These are phyloP conservation scores for Clavelina lepadiformis DNA, from an alignment of 23 tunicate species.

Conservation along the genomic window DNA sequence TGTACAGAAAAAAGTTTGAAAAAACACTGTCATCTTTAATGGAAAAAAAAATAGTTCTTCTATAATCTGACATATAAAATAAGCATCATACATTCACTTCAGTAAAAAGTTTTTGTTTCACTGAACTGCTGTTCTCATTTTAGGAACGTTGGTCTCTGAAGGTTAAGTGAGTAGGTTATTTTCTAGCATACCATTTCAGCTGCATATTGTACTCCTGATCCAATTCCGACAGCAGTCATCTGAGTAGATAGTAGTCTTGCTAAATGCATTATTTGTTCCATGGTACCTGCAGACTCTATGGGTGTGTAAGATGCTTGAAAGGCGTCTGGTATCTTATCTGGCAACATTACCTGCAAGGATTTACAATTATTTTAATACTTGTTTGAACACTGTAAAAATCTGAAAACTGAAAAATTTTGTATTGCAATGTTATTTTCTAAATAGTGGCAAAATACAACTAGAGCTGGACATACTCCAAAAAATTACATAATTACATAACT, in stretches of 20 bases:
- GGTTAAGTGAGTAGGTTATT: too few species aligned
- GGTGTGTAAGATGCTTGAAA: conserved; percentile 98
- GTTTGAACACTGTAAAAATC: neutral
- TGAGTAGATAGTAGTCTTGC: conserved; percentile 91
- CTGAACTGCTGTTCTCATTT: neutral
- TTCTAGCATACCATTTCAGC: conserved; percentile 57
- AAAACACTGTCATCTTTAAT: too few species aligned
- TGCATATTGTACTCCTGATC: conserved; percentile 63
- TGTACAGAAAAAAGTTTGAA: too few species aligned
- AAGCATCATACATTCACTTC: too few species aligned
- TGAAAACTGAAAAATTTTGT: neutral
- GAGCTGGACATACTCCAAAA: too few species aligned
- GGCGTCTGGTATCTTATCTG: conserved; percentile 89
- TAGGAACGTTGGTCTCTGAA: too few species aligned
- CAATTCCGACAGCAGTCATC: conserved; percentile 85
- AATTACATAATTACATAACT: too few species aligned
- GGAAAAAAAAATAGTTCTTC: too few species aligned
- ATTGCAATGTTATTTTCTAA: too few species aligned
- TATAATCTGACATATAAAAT: too few species aligned
- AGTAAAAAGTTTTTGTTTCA: neutral
- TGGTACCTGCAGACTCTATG: conserved; percentile 97
- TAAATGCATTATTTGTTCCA: conserved; percentile 81
- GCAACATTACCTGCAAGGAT: conserved; percentile 57
- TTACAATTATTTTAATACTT: neutral
- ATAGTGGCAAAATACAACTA: too few species aligned